These are phyloP conservation scores for Geodia barretti DNA, from an alignment of 37 sponge, comb jelly and placozoan species.

Conservation along the genomic window DNA sequence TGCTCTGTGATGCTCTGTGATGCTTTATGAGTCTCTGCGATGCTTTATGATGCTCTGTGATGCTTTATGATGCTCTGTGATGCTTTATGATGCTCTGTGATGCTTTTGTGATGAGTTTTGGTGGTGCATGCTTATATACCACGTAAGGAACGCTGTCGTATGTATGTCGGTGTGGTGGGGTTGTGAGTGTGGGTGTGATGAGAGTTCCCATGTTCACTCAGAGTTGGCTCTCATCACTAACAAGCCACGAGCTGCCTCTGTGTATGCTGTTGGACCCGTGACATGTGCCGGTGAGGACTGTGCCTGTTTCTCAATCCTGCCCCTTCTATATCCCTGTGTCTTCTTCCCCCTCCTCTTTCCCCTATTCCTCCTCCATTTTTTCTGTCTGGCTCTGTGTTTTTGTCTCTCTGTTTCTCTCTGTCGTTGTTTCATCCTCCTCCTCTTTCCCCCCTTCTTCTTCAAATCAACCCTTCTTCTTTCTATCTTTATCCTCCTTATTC, in stretches of 20 bases:
- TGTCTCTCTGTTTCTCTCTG: background rate
- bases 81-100: no score
- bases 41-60: no score
- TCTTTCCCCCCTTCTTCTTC: no score
- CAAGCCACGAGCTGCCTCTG: conserved; percentile 91
- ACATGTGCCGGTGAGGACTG: conserved; percentile 77
- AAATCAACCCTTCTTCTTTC: background rate
- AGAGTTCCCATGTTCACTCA: conserved; percentile 5
- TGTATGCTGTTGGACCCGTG: conserved; percentile 78
- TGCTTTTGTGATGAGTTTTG: no score
- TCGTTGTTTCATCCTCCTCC: background rate
- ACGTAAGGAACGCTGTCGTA: no score
- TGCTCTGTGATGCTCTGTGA: no score
- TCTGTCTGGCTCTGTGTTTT: background rate
- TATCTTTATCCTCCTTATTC: background rate
- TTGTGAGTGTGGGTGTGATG: background rate
- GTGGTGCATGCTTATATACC: no score
- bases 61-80: no score
- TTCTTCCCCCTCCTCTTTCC: background rate
- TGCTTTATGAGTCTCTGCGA: no score
- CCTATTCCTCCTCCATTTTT: background rate
- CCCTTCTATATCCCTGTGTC: background rate
- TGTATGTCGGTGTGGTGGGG: background rate
- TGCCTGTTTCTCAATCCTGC: conserved; percentile 10
- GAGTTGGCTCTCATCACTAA: conserved; percentile 92